phyloP scores from a whole-genome alignment of 1,140 invertebrate species.

The Yoshiicerus persimilis region DNA sequence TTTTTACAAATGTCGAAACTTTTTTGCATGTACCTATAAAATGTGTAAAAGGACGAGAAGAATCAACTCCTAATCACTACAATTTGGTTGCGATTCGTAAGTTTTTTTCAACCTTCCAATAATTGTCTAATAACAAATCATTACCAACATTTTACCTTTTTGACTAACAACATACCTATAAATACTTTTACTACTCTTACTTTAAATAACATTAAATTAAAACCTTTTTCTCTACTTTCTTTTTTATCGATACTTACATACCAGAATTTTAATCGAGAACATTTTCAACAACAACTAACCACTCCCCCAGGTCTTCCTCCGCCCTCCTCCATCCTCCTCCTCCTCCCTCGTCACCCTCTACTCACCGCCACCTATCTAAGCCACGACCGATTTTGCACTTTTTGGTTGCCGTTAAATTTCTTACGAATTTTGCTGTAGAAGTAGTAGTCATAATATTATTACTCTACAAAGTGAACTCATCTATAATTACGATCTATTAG shows the following conservation, averaged over 20 bases:
- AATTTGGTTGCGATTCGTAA: slow-evolving; percentile 89
- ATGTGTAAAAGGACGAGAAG: slow-evolving; percentile 74
- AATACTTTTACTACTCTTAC: not conserved
- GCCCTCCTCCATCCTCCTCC: not conserved
- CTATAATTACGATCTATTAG: not conserved
- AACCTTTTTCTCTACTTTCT: not conserved
- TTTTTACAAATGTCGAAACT: slow-evolving; percentile 41
- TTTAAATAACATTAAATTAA: not conserved
- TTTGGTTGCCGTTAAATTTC: slow-evolving; percentile 34
- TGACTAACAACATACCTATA: not conserved
- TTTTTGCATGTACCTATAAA: slow-evolving; percentile 53
- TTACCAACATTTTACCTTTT: slow-evolving; percentile 10
- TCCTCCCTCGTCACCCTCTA: not conserved
- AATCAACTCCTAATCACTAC: slow-evolving; percentile 90
- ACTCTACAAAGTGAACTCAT: not conserved
- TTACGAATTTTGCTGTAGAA: slow-evolving; percentile 36
- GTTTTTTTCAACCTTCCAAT: slow-evolving; percentile 50
- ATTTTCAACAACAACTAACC: not conserved
- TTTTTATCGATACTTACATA: not conserved
- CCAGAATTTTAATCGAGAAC: not conserved
- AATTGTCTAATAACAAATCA: slow-evolving; percentile 15
- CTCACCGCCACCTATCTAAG: not conserved
- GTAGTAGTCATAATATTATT: slow-evolving; percentile 4
- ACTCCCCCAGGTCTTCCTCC: not conserved
- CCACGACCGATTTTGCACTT: slow-evolving; percentile 12